phyloP scores from a whole-genome alignment of 2,888 invertebrate species.

The Hirtodrosophila cameraria region DNA sequence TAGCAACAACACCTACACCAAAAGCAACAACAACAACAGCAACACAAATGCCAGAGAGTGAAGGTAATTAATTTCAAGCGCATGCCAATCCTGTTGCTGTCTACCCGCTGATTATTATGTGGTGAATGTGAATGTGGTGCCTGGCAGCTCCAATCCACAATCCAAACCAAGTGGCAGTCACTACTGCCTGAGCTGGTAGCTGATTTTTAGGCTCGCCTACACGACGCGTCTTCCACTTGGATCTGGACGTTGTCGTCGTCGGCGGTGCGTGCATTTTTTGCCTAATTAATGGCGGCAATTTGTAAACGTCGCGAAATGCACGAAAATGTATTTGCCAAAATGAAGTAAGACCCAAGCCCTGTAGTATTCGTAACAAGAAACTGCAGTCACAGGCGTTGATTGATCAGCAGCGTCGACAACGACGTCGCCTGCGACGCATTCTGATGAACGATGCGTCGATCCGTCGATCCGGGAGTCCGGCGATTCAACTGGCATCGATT shows the following conservation, averaged over 20 bases:
- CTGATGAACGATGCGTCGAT: slow-evolving; percentile 63
- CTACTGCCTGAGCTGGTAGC: slow-evolving; percentile 58
- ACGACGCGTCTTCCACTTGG: slow-evolving; percentile 22
- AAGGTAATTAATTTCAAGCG: slow-evolving; percentile 77
- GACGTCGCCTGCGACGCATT: slow-evolving; percentile 63
- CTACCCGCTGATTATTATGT: slow-evolving; percentile 81
- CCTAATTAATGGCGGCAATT: slow-evolving; percentile 82
- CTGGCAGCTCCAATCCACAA: slow-evolving; percentile 17
- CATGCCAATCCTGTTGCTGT: slow-evolving; percentile 76
- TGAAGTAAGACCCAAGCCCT: slow-evolving; percentile 23
- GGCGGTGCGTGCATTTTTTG: slow-evolving; percentile 71
- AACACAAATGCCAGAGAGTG: slow-evolving; percentile 25
- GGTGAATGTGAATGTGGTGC: slow-evolving; percentile 39
- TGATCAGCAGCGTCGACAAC: slow-evolving; percentile 67
- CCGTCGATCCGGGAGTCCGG: slow-evolving; percentile 8
- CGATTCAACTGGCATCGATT: slow-evolving; percentile 46
- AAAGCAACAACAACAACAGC: slow-evolving; percentile 17
- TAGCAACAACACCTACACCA: slow-evolving; percentile 52
- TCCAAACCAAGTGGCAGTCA: slow-evolving; percentile 11
- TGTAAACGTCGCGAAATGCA: slow-evolving; percentile 80
- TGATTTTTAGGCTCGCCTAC: slow-evolving; percentile 70
- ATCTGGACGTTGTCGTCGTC: slow-evolving; percentile 11
- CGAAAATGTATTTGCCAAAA: slow-evolving; percentile 78
- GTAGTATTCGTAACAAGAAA: slow-evolving; percentile 65
- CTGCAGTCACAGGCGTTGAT: slow-evolving; percentile 75